These are phyloP conservation scores for Zosterops pallidus DNA, from an alignment of 2,113 vertebrate species.

Conservation along the genomic window DNA sequence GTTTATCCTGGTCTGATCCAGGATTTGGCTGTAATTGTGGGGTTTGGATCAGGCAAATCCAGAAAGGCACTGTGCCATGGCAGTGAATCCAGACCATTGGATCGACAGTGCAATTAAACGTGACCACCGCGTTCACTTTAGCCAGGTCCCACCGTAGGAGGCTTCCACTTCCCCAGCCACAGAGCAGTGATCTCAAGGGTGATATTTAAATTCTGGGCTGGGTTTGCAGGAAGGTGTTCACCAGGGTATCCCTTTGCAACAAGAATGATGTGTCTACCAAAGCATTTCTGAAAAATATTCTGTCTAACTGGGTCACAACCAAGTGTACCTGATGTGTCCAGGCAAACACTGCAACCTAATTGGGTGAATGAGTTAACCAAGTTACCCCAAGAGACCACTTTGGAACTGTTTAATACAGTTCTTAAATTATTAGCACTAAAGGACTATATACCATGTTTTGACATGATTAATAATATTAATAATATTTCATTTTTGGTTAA, in stretches of 20 bases:
- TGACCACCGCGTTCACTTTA: not conserved
- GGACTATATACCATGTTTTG: not conserved
- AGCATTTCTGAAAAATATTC: not conserved
- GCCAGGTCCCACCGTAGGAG: not conserved
- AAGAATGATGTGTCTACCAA: not conserved
- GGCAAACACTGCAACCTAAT: not conserved
- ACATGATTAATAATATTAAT: not conserved
- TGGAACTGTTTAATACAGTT: not conserved
- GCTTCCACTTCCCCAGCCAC: not conserved
- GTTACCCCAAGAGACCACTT: not conserved
- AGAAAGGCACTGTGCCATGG: not conserved
- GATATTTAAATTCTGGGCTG: not conserved
- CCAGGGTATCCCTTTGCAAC: not conserved
- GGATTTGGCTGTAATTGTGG: not conserved
- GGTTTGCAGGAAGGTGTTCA: not conserved
- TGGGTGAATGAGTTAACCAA: not conserved
- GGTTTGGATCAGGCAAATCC: not conserved
- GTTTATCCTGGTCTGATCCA: not conserved
- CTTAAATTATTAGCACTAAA: not conserved
- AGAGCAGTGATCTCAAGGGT: not conserved
- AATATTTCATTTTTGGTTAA: not conserved
- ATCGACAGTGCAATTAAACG: accelerated
- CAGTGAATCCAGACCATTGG: not conserved
- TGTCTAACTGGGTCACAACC: not conserved
- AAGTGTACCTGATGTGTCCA: not conserved